Conservation (phyloP, 2,888 invertebrate genomes). For the Actias luna region DNA sequence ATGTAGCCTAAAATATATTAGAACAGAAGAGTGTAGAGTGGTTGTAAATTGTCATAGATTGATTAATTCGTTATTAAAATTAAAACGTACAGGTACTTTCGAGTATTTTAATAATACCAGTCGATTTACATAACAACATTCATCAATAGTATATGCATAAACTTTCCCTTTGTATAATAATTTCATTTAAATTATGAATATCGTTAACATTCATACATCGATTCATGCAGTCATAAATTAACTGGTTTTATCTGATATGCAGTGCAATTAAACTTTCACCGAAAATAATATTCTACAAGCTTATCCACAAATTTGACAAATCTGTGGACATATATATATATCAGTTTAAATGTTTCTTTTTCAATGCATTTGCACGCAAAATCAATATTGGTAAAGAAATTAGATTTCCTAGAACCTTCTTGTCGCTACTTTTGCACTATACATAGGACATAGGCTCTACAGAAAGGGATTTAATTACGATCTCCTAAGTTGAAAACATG, state of each 20-base stretch:
- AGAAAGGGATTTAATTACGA: too few species aligned
- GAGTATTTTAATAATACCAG: background rate
- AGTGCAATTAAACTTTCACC: background rate
- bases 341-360: background rate
- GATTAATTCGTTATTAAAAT: background rate
- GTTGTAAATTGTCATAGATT: background rate
- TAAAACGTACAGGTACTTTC: background rate
- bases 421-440: too few species aligned
- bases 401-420: too few species aligned
- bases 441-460: too few species aligned
- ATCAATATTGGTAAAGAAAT: background rate
- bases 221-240: background rate
- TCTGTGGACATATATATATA: too few species aligned
- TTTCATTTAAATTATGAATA: background rate
- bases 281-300: background rate
- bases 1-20: too few species aligned
- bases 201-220: constrained; percentile 7
- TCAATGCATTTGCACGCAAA: background rate
- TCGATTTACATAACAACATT: background rate
- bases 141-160: background rate
- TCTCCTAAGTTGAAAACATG: too few species aligned
- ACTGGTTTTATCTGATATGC: background rate
- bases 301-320: too few species aligned
- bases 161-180: constrained; percentile 5
- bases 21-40: too few species aligned